A percentile compares a stretch with the other conserved stretches of the same genome.
These are phyloP conservation scores for Paramacrobiotus metropolitanus DNA, from an alignment of 1,140 invertebrate species.

Conservation along the genomic window DNA sequence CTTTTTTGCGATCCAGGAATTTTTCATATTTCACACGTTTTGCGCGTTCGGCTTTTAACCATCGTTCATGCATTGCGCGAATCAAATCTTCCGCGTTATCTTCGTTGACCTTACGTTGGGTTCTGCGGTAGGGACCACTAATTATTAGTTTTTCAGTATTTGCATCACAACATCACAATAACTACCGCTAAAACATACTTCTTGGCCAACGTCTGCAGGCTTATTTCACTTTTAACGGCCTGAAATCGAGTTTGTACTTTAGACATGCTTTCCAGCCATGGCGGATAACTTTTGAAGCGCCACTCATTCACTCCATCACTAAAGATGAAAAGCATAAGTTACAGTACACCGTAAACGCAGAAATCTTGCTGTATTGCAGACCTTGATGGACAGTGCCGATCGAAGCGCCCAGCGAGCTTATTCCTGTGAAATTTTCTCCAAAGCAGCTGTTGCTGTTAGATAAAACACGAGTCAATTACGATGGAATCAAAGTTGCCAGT, in stretches of 20 bases:
- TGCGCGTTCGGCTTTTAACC: neutral
- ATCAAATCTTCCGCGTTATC: neutral
- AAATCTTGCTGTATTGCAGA: neutral
- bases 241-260: neutral
- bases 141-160: neutral
- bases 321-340: neutral
- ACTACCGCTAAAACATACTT: neutral
- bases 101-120: neutral
- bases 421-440: neutral
- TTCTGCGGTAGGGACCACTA: neutral
- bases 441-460: no score
- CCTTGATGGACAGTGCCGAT: neutral
- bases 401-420: neutral
- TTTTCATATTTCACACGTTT: neutral
- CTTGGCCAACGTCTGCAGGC: neutral
- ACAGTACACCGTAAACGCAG: neutral
- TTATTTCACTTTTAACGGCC: neutral
- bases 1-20: neutral
- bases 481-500: neutral
- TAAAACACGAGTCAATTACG: no score
- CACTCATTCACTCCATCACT: neutral
- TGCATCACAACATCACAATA: neutral
- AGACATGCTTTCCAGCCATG: neutral
- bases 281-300: neutral
- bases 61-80: neutral